These are phyloP conservation scores for Microtus richardsoni DNA, from an alignment of 2,113 vertebrate genomes.

Conservation along the genomic window DNA sequence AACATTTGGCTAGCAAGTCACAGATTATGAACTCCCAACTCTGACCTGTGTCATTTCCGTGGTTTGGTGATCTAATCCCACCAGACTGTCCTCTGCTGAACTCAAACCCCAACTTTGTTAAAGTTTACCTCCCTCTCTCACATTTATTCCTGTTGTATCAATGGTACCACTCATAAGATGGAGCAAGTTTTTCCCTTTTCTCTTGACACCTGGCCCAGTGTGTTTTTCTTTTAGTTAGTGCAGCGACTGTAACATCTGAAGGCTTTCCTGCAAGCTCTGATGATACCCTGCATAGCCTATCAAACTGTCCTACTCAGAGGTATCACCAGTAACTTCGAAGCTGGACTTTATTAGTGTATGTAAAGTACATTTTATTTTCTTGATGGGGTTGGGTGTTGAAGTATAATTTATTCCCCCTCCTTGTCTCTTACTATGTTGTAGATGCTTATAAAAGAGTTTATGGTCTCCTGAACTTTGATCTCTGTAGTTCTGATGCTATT, in stretches of 20 bases:
- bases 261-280: conserved; percentile 42
- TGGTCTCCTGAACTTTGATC: conserved; percentile 45
- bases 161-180: not conserved
- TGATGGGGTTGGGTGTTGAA: conserved; percentile 57
- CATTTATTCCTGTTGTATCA: conserved; percentile 22
- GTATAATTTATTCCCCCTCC: conserved; percentile 46
- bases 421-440: conserved; percentile 43
- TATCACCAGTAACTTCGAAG: conserved; percentile 50
- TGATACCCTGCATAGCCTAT: conserved; percentile 61
- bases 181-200: conserved; percentile 5
- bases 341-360: conserved; percentile 66
- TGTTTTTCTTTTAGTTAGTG: conserved; percentile 60
- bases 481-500: conserved; percentile 27
- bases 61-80: conserved; percentile 19
- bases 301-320: conserved; percentile 25
- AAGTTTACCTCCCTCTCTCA: conserved; percentile 31
- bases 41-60: not conserved
- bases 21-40: not conserved
- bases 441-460: conserved; percentile 60
- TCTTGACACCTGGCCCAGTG: not conserved
- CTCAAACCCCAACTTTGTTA: not conserved
- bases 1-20: conserved; percentile 14
- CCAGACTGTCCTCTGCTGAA: conserved; percentile 3
- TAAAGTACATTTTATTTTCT: conserved; percentile 50
- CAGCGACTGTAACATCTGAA: conserved; percentile 36